Conservation (phyloP, 2,888 invertebrate genomes). For the Tipula unca region DNA sequence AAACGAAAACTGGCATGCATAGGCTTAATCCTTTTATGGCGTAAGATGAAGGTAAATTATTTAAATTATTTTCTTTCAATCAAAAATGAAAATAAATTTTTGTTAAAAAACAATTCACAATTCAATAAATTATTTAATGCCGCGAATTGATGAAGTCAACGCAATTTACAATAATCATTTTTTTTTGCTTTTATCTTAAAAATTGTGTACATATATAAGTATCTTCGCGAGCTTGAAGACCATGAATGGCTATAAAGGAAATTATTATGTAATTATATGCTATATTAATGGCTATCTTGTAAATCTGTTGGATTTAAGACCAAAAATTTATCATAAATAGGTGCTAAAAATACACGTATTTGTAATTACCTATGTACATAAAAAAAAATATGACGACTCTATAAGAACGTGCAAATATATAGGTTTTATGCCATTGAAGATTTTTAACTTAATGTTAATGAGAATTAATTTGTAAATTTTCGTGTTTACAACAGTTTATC, state of each 20-base stretch:
- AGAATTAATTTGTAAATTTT: background rate
- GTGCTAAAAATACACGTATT: background rate
- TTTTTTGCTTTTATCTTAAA: background rate
- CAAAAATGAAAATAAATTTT: background rate
- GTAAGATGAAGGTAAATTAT: background rate
- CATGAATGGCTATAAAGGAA: background rate
- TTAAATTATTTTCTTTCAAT: background rate
- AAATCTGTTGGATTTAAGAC: background rate
- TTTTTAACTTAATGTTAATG: background rate
- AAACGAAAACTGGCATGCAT: background rate
- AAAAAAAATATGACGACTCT: background rate
- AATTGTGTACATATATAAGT: too few relatives aligned
- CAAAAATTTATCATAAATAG: background rate
- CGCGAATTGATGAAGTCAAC: background rate
- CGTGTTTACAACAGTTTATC: background rate
- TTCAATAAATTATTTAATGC: background rate
- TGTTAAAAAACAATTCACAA: background rate
- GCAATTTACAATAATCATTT: background rate
- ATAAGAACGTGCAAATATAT: background rate
- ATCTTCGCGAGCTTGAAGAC: background rate
- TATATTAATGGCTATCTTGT: background rate
- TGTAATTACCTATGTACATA: background rate
- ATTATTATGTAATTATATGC: background rate
- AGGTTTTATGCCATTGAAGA: background rate
- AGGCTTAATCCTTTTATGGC: background rate